Base-by-base conservation (phyloP, 1,140 invertebrate genomes). In the Bombus sibiricus region DNA sequence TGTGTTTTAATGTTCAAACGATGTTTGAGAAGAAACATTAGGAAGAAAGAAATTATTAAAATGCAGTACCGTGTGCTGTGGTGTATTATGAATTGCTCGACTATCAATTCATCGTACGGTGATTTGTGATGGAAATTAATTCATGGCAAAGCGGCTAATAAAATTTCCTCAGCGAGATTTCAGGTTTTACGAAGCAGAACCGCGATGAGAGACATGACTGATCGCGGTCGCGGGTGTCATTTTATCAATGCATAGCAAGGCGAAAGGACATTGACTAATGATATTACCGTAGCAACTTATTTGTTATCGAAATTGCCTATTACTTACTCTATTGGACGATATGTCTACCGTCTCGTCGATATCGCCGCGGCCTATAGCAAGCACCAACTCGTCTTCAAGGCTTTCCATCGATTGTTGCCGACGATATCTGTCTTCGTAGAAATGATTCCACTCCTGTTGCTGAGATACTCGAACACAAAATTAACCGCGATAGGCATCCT, bases 221-320 rank as follows among this genome's bases (percentile, higher is more conserved):
- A 85, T 85, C 43, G 78, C 53, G 18, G 41, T 57, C 25, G 43
- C 25, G 68, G 62, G 62, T 79, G 62, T 66, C 88, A 66, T 86
- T 78, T 86, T 89, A 86, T 83, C 88, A 53, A 41, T 39, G 68
- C 62, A 47, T 73, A 59, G 39, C 79, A 83, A 81, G 64, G 25
- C 76, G 84, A 47, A 59, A 62, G 86, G 69, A 86, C 84, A 69
- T 77, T 83, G 88, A 89, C 88, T 86, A 89, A 89, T 89, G 85
- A 89, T 83, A 86, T 86, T 79, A 80, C 81, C 69, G 81, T 73
- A 83, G 79, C 81, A 81, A 88, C 88, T 86, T 89, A 89, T 89
- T 89, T 89, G 88, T 83, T 83, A 86, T 82, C 81, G 88, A 89
- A 86, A 89, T 86, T 89, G 84, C 85, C 88, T 89, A 77, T 89